Base-by-base conservation (phyloP, 2,113 vertebrate species). In the Conger conger region DNA sequence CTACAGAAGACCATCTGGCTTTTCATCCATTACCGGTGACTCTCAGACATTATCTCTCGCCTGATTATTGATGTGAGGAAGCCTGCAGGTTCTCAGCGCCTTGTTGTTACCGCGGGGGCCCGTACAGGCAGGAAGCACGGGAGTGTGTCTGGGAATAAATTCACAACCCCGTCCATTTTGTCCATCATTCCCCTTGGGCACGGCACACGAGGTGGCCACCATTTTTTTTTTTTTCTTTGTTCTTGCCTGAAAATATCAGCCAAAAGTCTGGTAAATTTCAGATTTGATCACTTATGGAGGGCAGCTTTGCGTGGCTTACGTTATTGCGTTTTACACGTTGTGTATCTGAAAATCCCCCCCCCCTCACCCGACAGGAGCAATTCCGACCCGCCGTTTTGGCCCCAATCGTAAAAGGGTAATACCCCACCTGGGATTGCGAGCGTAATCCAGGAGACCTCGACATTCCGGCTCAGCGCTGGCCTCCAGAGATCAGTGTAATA, bases 401-500 rank as follows among this genome's bases (percentile, higher is more conserved):
- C 68, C 68, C 68, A 73, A 33, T 73, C 15, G n/a, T 13, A 73
- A 9, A 37, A 78, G 36, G 76, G 36, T 78, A 54, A 53, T 4
- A 50, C n/a, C 16, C 42, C 45, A n/a, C 38, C 80, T 50, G 42
- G 79, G 79, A 54, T 82, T 54, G 35, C 20, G 13, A 7, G 18
- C 53, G 38, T 30, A 33, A 82, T 17, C 35, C 3, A 18, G 18
- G 42, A 78, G 76, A 35, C 17, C 76, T 78, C 76, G 4, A 15
- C 50, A 81, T 11, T 30, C 16, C n/a, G 15, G 6, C 33, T 16
- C 36, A 81, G 27, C 17, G 81, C 80, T 27, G 54, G 36, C 81
- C 53, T 63, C 54, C 30, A 35, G 20, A 57, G 80, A 57, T 82
- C 80, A 82, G 36, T 82, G 50, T 82, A 82, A 57, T 36, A 82